Evolutionary conservation across 2,888 invertebrate genomes (phyloP), one percentile per base, ranked within the genome.

Genomic region (Drosophila kambysellisi): DNA sequence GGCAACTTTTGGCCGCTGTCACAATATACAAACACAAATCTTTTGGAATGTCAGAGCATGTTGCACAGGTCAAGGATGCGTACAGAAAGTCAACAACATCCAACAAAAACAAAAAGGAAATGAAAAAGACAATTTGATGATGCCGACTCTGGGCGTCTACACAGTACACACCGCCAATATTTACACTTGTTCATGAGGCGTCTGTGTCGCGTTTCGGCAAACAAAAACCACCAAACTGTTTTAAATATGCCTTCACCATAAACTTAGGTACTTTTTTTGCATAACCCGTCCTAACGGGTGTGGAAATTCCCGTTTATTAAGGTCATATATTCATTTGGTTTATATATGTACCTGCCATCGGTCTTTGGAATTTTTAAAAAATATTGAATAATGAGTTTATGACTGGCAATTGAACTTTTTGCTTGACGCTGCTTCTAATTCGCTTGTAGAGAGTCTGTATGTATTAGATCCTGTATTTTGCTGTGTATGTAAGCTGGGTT

Each of bases 21-120:
- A 85, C 83, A 81, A 83, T 83, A 88, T 81, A 85, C 88, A 85
- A 83, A 80, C 85, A 83, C 84, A 88, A 87, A 83, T 84, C 83
- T 83, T 81, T 62, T 51, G 67, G 66, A 70, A 79, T 83, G 85
- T 88, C 77, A 81, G 75, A 66, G 62, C 69, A 74, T 76, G 80
- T 70, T 65, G 65, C 66, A 53, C 81, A 86, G 88, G 84, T 88
- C 86, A 86, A 86, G 84, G 88, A 86, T 88, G 66, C 73, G 37
- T 69, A 69, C 68, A 74, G 63, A 74, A 74, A 70, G 50, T 52
- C 62, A 53, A 17, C 54, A 63, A 41, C 35, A 33, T 11, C 33
- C 33, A 61, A 30, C 48, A 53, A 39, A 9, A 43, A 20, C 32
- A 32, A 46, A 32, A 46, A 37, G n/a, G 56, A 67, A 67, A 32